A percentile compares a stretch with the other conserved stretches of the same genome.
Conservation (phyloP, 2,113 vertebrate species). For the Apodemus speciosus region DNA sequence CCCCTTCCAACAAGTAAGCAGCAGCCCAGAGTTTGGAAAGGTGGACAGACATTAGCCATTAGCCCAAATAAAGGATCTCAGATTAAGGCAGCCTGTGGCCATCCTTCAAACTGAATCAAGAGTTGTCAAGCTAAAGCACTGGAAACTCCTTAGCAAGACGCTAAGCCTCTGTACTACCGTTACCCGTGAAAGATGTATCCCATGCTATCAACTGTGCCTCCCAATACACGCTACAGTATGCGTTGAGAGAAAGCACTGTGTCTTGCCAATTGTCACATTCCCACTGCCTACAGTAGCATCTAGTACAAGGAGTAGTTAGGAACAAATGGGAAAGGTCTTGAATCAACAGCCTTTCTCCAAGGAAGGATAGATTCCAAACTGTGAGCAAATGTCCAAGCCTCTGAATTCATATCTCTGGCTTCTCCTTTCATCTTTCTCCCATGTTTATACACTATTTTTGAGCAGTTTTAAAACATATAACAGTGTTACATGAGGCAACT, state of each 20-base stretch:
- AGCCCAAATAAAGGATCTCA: neutral
- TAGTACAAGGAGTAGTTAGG: neutral
- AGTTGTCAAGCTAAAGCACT: neutral
- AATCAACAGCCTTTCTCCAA: neutral
- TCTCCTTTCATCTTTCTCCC: neutral
- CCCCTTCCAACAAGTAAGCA: neutral
- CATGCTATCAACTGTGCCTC: neutral
- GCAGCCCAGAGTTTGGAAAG: neutral
- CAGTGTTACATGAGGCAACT: no score
- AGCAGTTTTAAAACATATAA: neutral
- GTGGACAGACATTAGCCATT: neutral
- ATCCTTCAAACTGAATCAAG: neutral
- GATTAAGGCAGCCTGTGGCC: neutral
- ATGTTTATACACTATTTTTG: neutral
- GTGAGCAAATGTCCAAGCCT: neutral
- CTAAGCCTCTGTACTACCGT: neutral
- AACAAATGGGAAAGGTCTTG: neutral
- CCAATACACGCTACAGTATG: neutral
- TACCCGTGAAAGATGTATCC: neutral
- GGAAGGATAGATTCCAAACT: neutral
- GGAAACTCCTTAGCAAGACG: neutral
- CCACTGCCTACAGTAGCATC: neutral
- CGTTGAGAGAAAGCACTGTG: neutral
- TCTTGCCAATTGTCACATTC: neutral
- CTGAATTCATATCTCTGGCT: neutral